Conservation (phyloP, 2,888 invertebrate species). For the Abscondita cerata region DNA sequence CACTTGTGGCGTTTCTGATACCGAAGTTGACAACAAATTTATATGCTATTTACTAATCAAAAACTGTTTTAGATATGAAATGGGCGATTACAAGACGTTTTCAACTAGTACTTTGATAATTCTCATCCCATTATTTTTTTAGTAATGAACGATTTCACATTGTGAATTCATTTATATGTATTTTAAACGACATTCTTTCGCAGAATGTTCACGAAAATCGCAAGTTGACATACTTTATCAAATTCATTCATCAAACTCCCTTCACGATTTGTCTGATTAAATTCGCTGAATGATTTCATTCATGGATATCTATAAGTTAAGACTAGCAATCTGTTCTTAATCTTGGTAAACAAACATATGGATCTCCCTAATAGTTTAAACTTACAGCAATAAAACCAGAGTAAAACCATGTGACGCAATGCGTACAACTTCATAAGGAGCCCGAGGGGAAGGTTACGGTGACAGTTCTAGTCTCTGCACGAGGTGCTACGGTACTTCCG, state of each 20-base stretch:
- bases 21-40: slow-evolving; percentile 20
- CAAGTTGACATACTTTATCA: background rate
- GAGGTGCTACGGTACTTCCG: slow-evolving; percentile 53
- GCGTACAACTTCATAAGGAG: slow-evolving; percentile 21
- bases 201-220: too few relatives aligned
- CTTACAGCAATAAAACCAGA: slow-evolving; percentile 19
- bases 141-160: background rate
- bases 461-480: slow-evolving; percentile 49
- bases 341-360: slow-evolving; percentile 18
- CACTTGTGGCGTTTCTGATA: slow-evolving; percentile 32
- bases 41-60: slow-evolving; percentile 20
- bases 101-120: slow-evolving; percentile 10
- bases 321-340: slow-evolving; percentile 13
- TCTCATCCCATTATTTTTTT: slow-evolving; percentile 4
- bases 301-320: slow-evolving; percentile 11
- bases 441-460: slow-evolving; percentile 27
- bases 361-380: slow-evolving; percentile 10
- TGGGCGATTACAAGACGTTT: slow-evolving; percentile 1
- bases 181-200: too few relatives aligned
- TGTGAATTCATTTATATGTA: slow-evolving; percentile 10
- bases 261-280: background rate
- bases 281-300: slow-evolving; percentile 7
- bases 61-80: slow-evolving; percentile 20
- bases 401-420: slow-evolving; percentile 29
- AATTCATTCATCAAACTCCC: background rate